These are phyloP conservation scores for Australoheros scitulus DNA, from an alignment of 2,113 vertebrate species.

Conservation along the genomic window DNA sequence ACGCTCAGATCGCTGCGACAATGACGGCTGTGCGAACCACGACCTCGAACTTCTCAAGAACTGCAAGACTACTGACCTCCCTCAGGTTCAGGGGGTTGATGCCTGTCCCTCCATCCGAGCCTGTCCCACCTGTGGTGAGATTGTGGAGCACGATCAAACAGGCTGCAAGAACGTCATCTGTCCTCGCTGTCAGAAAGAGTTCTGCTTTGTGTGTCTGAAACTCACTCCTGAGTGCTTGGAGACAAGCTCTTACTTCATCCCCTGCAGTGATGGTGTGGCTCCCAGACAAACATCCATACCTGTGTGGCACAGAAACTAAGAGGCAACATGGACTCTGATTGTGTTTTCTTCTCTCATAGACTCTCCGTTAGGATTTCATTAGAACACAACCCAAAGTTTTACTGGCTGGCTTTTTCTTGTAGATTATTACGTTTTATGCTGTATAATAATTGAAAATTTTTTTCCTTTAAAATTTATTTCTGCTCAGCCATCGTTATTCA, in stretches of 20 bases:
- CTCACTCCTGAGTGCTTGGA: too few relatives aligned
- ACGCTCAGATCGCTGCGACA: constrained; percentile 71
- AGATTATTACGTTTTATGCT: too few relatives aligned
- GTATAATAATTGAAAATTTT: too few relatives aligned
- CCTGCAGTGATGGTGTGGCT: too few relatives aligned
- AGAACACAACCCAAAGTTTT: too few relatives aligned
- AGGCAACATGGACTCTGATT: too few relatives aligned
- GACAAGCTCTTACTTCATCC: too few relatives aligned
- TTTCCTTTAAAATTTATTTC: too few relatives aligned
- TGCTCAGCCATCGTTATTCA: too few relatives aligned
- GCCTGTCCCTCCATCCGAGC: neutral
- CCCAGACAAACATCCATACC: constrained; percentile 57
- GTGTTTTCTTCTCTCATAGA: too few relatives aligned
- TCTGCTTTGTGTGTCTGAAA: constrained; percentile 72
- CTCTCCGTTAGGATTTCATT: neutral
- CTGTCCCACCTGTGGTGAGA: constrained; percentile 76
- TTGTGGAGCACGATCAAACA: constrained; percentile 71
- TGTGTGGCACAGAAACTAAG: constrained; percentile 62
- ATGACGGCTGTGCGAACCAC: constrained; percentile 64
- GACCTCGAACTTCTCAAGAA: constrained; percentile 63
- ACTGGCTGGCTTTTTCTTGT: too few relatives aligned
- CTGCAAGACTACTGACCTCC: constrained; percentile 36
- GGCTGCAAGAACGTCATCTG: constrained; percentile 81
- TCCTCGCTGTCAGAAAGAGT: constrained; percentile 75
- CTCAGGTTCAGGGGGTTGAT: neutral